These are phyloP conservation scores for Cyaniris semiargus DNA, from an alignment of 2,888 invertebrate genomes.

Conservation along the genomic window DNA sequence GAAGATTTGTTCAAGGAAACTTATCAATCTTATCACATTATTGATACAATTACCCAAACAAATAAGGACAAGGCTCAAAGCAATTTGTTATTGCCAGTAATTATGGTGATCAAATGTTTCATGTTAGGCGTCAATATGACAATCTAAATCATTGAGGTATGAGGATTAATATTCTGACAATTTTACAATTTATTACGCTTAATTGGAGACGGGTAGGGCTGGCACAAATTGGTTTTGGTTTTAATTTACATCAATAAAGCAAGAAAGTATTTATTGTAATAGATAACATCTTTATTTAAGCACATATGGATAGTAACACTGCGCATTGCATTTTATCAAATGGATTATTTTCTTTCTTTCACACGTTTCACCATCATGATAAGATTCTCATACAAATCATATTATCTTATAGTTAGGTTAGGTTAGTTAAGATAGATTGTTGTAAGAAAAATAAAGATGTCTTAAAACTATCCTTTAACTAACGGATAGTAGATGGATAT, in stretches of 20 bases:
- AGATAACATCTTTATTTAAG: too few relatives aligned
- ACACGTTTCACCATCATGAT: too few relatives aligned
- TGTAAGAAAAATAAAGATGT: too few relatives aligned
- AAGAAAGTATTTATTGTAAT: not conserved
- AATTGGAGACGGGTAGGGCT: conserved; percentile 13
- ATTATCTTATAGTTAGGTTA: too few relatives aligned
- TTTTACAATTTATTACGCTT: conserved; percentile 23
- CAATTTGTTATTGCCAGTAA: conserved; percentile 27
- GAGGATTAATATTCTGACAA: not conserved
- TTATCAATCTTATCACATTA: not conserved
- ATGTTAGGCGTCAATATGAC: conserved; percentile 15
- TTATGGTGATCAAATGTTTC: conserved; percentile 29
- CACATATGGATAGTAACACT: too few relatives aligned
- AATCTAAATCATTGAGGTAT: conserved; percentile 7
- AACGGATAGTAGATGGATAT: too few relatives aligned
- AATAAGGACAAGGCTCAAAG: not conserved
- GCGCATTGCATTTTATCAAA: too few relatives aligned
- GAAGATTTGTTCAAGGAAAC: too few relatives aligned
- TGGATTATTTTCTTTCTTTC: too few relatives aligned
- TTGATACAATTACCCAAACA: not conserved
- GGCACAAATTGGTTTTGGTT: not conserved
- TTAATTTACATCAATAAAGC: not conserved
- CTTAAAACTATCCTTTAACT: too few relatives aligned
- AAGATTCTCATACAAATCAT: too few relatives aligned
- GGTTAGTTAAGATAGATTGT: too few relatives aligned